Evolutionary conservation across 1,140 invertebrate species (phyloP), one percentile per base, ranked within the genome.

Genomic region (Elymnias hypermnestra): DNA sequence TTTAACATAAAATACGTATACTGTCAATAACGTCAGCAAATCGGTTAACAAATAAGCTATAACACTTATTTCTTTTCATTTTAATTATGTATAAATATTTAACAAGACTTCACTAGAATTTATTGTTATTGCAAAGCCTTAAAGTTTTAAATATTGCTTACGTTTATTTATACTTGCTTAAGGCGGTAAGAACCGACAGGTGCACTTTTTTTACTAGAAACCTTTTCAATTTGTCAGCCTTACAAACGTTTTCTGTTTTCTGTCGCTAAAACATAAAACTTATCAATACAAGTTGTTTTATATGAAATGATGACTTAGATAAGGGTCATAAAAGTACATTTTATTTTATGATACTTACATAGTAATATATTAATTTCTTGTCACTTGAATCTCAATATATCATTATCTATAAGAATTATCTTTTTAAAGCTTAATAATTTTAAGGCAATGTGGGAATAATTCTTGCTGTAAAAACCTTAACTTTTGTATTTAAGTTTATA

Each of bases 51-150:
- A n/a, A 8, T 7, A 2, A 2, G 13, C 25, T 28, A n/a, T 1
- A 10, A 28, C 9, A 28, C 19, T 28, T 40, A 26, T 21, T 17
- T 41, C 18, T 19, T 57, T 44, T 53, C 25, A 12, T 36, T 21
- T 15, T n/a, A n/a, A n/a, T n/a, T n/a, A n/a, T 36, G 14, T 44
- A 36, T 44, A 23, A 44, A 44, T 36, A 36, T 36, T 10, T 13
- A 25, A 44, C 18, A n/a, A 13, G 5, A 17, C 42, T 36, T 26
- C 9, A 29, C 31, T 23, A 14, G 8, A 44, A 44, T 44, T 36
- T 44, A 44, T 44, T 36, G 33, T 36, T 36, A 36, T 36, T 44
- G 21, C 31, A 44, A 18, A 28, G 39, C 21, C 33, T 44, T 36
- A 23, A 31, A 42, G 35, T 18, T 18, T 37, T 47, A 29, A 29